Percentiles rank a stretch among this genome's conserved stretches.
Evolutionary conservation across 2,113 vertebrate genomes (phyloP).

Genomic region (Candoia aspera): DNA sequence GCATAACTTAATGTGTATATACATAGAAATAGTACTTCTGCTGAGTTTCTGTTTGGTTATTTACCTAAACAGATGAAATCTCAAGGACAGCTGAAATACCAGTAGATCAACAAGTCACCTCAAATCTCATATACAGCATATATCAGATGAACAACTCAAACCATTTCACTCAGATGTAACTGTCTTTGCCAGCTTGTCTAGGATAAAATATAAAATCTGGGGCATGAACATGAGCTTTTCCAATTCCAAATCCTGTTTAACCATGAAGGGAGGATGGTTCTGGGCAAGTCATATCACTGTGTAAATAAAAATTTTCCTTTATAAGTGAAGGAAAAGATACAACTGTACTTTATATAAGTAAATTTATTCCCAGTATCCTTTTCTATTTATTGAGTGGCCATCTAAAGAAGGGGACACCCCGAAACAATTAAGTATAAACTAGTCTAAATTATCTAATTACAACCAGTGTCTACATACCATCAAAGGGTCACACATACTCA

Average conservation of each 20-base stretch:
- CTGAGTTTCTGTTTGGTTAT: too few relatives aligned
- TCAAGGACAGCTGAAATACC: neutral
- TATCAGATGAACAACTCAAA: neutral
- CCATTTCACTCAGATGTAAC: neutral
- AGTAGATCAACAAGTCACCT: neutral
- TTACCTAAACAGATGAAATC: neutral
- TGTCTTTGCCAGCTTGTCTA: neutral
- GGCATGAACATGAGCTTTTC: neutral
- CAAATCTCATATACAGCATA: neutral
- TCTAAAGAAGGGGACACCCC: neutral
- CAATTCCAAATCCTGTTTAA: neutral
- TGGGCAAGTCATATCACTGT: neutral
- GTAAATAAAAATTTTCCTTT: neutral
- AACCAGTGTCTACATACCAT: neutral
- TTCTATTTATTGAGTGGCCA: neutral
- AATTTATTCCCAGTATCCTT: neutral
- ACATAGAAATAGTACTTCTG: neutral
- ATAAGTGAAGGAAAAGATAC: neutral
- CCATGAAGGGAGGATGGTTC: neutral
- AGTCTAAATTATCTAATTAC: neutral
- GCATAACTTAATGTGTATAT: neutral
- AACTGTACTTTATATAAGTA: neutral
- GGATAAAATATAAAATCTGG: neutral
- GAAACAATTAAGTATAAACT: neutral
- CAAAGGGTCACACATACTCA: neutral